Evolutionary conservation across 2,113 vertebrate species (phyloP).

Genomic region (Todiramphus chloris): DNA sequence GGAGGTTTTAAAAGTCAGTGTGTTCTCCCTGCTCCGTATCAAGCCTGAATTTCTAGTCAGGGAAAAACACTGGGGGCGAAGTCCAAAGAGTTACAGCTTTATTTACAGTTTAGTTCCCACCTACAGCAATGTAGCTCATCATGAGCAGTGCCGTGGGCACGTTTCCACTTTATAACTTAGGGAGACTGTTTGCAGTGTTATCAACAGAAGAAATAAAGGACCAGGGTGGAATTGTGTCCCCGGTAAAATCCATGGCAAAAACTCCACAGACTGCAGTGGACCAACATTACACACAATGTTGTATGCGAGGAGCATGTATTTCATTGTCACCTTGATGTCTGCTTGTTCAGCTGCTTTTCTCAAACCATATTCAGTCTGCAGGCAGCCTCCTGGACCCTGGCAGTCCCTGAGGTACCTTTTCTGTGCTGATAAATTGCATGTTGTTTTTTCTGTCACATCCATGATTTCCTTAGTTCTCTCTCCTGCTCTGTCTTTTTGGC

Average conservation of each 20-base stretch:
- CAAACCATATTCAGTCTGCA: neutral
- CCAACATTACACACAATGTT: neutral
- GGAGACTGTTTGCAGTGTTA: neutral
- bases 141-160: neutral
- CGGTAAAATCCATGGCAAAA: neutral
- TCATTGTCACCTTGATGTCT: neutral
- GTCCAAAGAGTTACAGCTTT: slow-evolving; percentile 31
- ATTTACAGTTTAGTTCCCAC: slow-evolving; percentile 46
- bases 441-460: neutral
- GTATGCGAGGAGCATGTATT: neutral
- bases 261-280: neutral
- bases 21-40: slow-evolving; percentile 1
- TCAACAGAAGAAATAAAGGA: neutral
- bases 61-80: neutral
- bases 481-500: neutral
- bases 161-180: neutral
- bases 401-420: neutral
- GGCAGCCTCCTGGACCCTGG: neutral
- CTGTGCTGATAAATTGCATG: neutral
- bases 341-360: neutral
- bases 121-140: slow-evolving; percentile 6
- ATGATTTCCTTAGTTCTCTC: neutral
- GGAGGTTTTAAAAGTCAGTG: neutral
- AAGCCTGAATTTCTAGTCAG: slow-evolving; percentile 5
- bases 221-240: neutral